Base-by-base conservation (phyloP, 2,888 invertebrate genomes). In the Megamerina dolium region DNA sequence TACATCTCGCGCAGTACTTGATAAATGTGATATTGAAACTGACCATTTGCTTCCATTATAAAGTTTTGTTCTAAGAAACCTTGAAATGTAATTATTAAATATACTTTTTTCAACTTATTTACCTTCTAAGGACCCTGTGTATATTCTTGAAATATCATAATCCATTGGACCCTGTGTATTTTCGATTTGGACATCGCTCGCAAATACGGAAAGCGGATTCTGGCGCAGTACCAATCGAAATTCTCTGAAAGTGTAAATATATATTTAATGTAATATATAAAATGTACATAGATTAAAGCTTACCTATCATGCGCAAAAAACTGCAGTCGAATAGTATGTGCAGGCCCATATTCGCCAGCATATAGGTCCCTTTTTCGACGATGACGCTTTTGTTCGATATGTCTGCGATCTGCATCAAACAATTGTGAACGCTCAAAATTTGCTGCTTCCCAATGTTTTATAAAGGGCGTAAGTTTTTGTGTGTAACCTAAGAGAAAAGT, bases 81-180 rank as follows among this genome's bases (percentile, higher is more conserved):
- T n/a, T n/a, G n/a, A n/a, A n/a, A n/a, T n/a, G n/a, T n/a, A n/a
- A n/a, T n/a, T n/a, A n/a, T n/a, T n/a, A n/a, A n/a, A n/a, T n/a
- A n/a, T n/a, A n/a, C n/a, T n/a, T 5, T 33, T 9, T 17, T 9
- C 16, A 5, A 34, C 4, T 8, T n/a, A 41, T 64, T 70, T 70
- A 87, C 88, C 88, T 80, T 86, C 85, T 51, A 90, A 75, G 55
- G 79, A 79, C 53, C 91, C 91, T 33, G 79, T 79, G 71, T 88
- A 87, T 55, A 83, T 82, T 55, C 81, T 80, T 43, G 78, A 79
- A 41, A 82, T 78, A 75, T 87, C 83, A 72, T 82, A 87, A 55
- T 78, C 73, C 55, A 87, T 71, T 52, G 77, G 78, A 39, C 85
- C 84, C 37, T 76, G 73, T 10, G 83, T 80, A 45, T 82, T 80